These are phyloP conservation scores for Botia almorhae DNA, from an alignment of 2,797 vertebrate genomes.

Conservation along the genomic window DNA sequence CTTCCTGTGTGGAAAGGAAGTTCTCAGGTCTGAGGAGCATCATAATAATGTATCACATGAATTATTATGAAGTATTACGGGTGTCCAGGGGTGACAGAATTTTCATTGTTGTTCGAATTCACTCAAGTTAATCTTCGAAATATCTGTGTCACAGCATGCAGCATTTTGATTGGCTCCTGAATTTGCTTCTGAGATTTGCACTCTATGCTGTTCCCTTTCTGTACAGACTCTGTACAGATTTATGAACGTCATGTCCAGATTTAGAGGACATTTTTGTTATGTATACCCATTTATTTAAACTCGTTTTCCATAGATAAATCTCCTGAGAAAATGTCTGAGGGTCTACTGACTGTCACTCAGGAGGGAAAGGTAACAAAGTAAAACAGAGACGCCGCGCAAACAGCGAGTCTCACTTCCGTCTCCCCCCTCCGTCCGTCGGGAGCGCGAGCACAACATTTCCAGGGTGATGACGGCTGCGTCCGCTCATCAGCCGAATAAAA, in stretches of 20 bases:
- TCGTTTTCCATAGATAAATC: background rate
- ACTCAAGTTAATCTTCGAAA: background rate
- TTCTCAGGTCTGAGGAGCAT: slow-evolving; percentile 9
- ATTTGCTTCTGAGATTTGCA: background rate
- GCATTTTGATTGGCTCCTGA: slow-evolving; percentile 8
- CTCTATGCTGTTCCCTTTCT: background rate
- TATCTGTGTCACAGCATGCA: background rate
- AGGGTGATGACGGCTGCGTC: slow-evolving; percentile 58
- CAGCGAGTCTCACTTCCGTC: slow-evolving; percentile 45
- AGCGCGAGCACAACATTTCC: slow-evolving; percentile 55
- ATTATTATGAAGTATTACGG: no score
- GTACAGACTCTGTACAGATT: slow-evolving; percentile 6
- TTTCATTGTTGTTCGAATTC: background rate
- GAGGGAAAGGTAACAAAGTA: slow-evolving; percentile 46
- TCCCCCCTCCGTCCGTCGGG: slow-evolving; percentile 53
- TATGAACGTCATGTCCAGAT: slow-evolving; percentile 39
- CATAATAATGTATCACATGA: no score
- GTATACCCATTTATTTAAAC: slow-evolving; percentile 16
- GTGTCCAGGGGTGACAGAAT: no score
- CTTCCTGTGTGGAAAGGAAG: slow-evolving; percentile 37
- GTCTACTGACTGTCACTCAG: slow-evolving; percentile 88
- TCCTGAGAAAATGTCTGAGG: slow-evolving; percentile 86
- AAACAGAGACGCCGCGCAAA: slow-evolving; percentile 35
- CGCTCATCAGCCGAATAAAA: slow-evolving; percentile 62
- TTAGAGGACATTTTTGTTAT: slow-evolving; percentile 74